phyloP scores from a whole-genome alignment of 2,797 vertebrate genomes.

The Spinus olivaceus region DNA sequence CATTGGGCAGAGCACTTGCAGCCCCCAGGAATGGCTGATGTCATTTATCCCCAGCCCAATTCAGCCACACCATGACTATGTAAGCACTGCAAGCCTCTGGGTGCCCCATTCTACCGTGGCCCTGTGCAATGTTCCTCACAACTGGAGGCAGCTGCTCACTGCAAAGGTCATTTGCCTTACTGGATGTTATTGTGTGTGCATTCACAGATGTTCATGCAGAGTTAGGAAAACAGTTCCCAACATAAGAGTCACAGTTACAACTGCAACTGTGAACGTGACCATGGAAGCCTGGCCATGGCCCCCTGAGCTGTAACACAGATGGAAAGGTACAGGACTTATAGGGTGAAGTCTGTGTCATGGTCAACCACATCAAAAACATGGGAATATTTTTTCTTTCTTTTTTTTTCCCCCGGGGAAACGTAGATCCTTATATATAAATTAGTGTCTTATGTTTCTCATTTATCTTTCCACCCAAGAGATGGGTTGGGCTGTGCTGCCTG shows the following conservation, averaged over 20 bases:
- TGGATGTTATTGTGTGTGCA: not conserved
- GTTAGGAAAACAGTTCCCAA: not conserved
- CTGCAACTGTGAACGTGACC: not conserved
- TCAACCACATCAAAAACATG: not conserved
- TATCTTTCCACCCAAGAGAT: not conserved
- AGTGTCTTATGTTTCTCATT: not conserved
- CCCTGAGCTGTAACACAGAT: not conserved
- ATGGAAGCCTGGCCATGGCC: not conserved
- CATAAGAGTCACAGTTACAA: not conserved
- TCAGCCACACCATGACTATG: not conserved
- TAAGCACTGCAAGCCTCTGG: not conserved
- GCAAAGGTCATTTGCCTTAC: not conserved
- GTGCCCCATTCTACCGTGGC: not conserved
- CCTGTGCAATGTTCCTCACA: not conserved
- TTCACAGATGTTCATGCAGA: not conserved
- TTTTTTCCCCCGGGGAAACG: not conserved
- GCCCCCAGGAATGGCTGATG: not conserved
- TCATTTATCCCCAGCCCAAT: not conserved
- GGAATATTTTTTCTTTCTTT: not conserved
- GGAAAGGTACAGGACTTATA: not conserved
- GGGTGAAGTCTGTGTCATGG: not conserved
- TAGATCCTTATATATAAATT: not conserved
- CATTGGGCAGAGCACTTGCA: not conserved
- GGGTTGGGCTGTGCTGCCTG: not conserved
- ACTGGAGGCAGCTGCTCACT: not conserved